A percentile compares a stretch with the other conserved stretches of the same genome.
Evolutionary conservation across 2,888 invertebrate genomes (phyloP).

Genomic region (Parnassius smintheus): DNA sequence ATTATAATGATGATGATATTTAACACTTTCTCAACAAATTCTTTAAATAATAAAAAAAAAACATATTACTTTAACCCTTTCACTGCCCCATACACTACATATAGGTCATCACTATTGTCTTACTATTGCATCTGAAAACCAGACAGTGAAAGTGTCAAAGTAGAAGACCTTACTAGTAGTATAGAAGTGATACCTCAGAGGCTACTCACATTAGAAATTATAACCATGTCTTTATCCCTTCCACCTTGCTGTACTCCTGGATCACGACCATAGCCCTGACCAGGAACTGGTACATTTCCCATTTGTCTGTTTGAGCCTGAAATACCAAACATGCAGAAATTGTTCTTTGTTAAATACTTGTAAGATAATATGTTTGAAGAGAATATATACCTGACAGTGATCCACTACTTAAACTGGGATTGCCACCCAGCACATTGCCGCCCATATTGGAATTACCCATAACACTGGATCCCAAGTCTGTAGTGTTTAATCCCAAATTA

Average conservation of each 20-base stretch:
- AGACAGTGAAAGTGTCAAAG: too few species aligned
- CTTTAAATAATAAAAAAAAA: too few species aligned
- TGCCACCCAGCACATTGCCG: constrained; percentile 53
- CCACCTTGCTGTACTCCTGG: constrained; percentile 42
- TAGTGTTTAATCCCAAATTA: constrained; percentile 48
- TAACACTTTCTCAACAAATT: too few species aligned
- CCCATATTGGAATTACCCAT: constrained; percentile 46
- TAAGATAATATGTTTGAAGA: neutral
- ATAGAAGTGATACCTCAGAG: too few species aligned
- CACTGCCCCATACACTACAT: too few species aligned
- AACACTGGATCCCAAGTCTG: constrained; percentile 47
- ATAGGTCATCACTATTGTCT: too few species aligned
- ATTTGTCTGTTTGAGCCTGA: constrained; percentile 56
- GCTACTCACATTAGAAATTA: constrained; percentile 70
- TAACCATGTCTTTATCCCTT: constrained; percentile 71
- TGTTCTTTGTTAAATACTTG: neutral
- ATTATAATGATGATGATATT: too few species aligned
- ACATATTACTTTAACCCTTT: too few species aligned
- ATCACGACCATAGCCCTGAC: constrained; percentile 59
- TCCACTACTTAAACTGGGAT: constrained; percentile 57
- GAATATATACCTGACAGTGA: constrained; percentile 57
- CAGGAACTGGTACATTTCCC: constrained; percentile 49
- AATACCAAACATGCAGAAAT: neutral
- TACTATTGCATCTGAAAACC: too few species aligned
- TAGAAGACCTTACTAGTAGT: too few species aligned